These are phyloP conservation scores for Bibio marci DNA, from an alignment of 2,888 invertebrate species.

Conservation along the genomic window DNA sequence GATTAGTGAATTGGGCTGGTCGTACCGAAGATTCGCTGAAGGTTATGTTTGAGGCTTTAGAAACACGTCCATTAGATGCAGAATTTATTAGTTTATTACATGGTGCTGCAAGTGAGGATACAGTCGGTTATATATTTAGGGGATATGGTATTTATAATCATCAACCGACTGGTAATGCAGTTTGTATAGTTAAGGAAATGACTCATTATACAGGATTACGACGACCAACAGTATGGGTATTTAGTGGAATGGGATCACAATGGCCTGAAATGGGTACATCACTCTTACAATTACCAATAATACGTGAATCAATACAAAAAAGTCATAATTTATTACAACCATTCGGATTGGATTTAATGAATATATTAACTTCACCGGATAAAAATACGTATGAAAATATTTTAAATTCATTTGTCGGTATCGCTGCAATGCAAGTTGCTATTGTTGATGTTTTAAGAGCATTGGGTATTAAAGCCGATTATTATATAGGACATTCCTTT, in stretches of 20 bases:
- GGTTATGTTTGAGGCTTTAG: conserved; percentile 43
- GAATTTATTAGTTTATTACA: conserved; percentile 44
- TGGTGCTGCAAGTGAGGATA: conserved; percentile 37
- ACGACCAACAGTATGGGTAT: conserved; percentile 72
- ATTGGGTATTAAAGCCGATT: conserved; percentile 48
- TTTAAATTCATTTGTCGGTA: conserved; percentile 53
- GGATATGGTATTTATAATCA: conserved; percentile 44
- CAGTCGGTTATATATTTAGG: conserved; percentile 51
- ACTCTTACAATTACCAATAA: conserved; percentile 55
- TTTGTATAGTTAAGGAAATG: conserved; percentile 31
- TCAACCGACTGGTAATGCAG: conserved; percentile 12
- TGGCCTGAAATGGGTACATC: conserved; percentile 72
- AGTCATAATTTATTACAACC: conserved; percentile 39
- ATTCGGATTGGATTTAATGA: conserved; percentile 43
- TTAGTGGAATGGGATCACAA: conserved; percentile 83
- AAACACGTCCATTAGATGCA: conserved; percentile 39
- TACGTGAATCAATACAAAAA: conserved; percentile 49
- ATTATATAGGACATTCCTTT: conserved; percentile 76
- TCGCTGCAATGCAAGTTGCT: conserved; percentile 50
- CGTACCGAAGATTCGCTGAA: conserved; percentile 62
- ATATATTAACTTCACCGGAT: conserved; percentile 43
- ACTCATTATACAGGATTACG: conserved; percentile 42
- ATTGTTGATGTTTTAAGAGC: conserved; percentile 42
- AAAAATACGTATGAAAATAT: conserved; percentile 44
- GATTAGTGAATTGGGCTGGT: conserved; percentile 58